Conservation (phyloP, 2,888 invertebrate species). For the Drosophila colorata region DNA sequence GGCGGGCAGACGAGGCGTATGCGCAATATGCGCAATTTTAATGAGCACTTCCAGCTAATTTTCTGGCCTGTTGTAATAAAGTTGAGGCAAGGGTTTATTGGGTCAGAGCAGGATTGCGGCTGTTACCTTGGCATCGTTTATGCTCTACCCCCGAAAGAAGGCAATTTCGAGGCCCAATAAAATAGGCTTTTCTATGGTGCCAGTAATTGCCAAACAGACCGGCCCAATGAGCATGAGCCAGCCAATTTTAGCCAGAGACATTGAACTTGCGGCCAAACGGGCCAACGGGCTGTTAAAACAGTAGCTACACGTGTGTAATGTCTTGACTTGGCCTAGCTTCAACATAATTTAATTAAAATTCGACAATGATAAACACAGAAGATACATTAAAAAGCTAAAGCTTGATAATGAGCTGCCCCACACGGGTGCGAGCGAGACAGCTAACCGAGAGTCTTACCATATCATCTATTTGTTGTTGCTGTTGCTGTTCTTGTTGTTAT, state of each 20-base stretch:
- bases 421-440: constrained; percentile 14
- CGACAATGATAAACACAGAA: constrained; percentile 72
- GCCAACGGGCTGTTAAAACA: constrained; percentile 30
- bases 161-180: constrained; percentile 33
- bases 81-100: constrained; percentile 43
- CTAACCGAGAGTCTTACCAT: constrained; percentile 30
- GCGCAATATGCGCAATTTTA: constrained; percentile 63
- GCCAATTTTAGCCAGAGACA: constrained; percentile 33
- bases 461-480: not conserved
- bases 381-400: constrained; percentile 68
- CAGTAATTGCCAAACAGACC: constrained; percentile 36
- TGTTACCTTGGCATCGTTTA: constrained; percentile 49
- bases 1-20: constrained; percentile 31
- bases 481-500: not conserved
- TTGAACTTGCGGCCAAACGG: constrained; percentile 53
- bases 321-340: constrained; percentile 33
- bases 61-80: constrained; percentile 44
- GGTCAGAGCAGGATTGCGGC: constrained; percentile 37
- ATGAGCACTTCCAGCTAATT: constrained; percentile 60
- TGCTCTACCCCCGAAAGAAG: not conserved
- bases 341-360: constrained; percentile 75
- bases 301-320: constrained; percentile 46
- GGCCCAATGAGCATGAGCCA: constrained; percentile 1
- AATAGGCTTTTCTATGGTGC: constrained; percentile 27
- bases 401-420: constrained; percentile 28